Evolutionary conservation across 2,888 invertebrate species (phyloP).

Genomic region (Alloscopus bannaensis): DNA sequence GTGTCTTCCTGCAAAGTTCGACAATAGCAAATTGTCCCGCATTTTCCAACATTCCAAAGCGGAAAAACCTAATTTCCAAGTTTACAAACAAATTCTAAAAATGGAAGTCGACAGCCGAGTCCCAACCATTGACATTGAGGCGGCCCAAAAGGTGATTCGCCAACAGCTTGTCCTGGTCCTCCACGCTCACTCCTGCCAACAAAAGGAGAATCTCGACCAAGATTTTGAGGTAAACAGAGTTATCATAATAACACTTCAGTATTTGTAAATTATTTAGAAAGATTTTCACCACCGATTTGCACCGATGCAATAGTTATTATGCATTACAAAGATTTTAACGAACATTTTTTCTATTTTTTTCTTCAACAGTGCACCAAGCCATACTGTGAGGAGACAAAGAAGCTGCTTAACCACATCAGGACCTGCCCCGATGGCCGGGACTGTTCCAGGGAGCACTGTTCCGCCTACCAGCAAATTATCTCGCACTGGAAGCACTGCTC

Average conservation of each 20-base stretch:
- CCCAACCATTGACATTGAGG: conserved; percentile 41
- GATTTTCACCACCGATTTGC: not conserved
- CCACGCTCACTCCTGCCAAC: conserved; percentile 55
- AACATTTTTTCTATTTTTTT: conserved; percentile 28
- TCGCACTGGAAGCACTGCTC: conserved; percentile 53
- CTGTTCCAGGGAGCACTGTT: conserved; percentile 34
- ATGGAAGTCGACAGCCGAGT: conserved; percentile 51
- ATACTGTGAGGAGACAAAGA: conserved; percentile 48
- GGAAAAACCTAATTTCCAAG: too few species aligned
- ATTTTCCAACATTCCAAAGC: too few species aligned
- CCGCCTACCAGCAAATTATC: conserved; percentile 46
- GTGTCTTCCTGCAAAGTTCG: too few species aligned
- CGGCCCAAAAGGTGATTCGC: conserved; percentile 51
- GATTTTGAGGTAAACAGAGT: conserved; percentile 21
- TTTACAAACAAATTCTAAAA: conserved; percentile 2
- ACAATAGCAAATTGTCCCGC: too few species aligned
- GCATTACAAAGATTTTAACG: conserved; percentile 1
- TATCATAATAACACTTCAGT: conserved; percentile 17
- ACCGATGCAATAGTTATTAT: not conserved
- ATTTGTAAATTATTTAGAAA: not conserved
- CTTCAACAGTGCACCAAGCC: conserved; percentile 46
- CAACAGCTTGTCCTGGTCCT: conserved; percentile 53
- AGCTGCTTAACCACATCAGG: conserved; percentile 41
- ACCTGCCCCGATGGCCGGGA: conserved; percentile 22
- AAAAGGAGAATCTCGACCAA: conserved; percentile 12